Percentiles rank a stretch among this genome's conserved stretches.
These are phyloP conservation scores for Zapus hudsonius DNA, from an alignment of 2,113 vertebrate genomes.

Conservation along the genomic window DNA sequence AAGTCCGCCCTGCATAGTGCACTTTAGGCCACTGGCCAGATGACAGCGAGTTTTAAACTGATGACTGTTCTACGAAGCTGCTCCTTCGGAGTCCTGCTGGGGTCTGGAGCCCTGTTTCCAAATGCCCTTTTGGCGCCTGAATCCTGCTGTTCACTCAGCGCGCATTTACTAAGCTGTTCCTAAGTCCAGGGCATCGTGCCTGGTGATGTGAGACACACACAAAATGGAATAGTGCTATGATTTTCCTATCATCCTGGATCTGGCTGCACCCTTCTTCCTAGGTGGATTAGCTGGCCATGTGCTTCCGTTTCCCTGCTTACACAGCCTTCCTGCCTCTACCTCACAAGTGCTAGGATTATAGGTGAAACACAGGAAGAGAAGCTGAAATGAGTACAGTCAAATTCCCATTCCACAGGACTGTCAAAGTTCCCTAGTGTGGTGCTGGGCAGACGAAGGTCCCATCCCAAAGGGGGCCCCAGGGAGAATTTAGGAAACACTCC, in stretches of 20 bases:
- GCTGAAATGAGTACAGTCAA: not conserved
- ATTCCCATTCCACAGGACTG: not conserved
- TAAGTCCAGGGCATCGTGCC: not conserved
- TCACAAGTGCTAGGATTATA: not conserved
- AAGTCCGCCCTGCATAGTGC: not conserved
- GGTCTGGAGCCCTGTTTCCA: not conserved
- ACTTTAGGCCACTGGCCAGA: not conserved
- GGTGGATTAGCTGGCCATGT: not conserved
- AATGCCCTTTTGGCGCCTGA: not conserved
- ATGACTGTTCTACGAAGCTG: not conserved
- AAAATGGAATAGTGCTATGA: not conserved
- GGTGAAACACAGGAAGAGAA: not conserved
- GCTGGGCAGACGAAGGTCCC: not conserved
- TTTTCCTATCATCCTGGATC: not conserved
- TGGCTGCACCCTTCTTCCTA: not conserved
- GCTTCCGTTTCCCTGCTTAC: not conserved
- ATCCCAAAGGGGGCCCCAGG: not conserved
- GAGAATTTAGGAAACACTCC: not conserved
- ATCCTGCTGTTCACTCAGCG: conserved; percentile 29
- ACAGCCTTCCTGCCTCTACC: not conserved
- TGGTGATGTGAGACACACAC: not conserved
- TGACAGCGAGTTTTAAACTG: not conserved
- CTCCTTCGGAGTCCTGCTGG: not conserved
- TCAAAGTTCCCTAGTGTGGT: not conserved
- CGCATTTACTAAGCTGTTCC: conserved; percentile 3